Conservation (phyloP, 2,113 vertebrate species). For the Leucosticte australis region DNA sequence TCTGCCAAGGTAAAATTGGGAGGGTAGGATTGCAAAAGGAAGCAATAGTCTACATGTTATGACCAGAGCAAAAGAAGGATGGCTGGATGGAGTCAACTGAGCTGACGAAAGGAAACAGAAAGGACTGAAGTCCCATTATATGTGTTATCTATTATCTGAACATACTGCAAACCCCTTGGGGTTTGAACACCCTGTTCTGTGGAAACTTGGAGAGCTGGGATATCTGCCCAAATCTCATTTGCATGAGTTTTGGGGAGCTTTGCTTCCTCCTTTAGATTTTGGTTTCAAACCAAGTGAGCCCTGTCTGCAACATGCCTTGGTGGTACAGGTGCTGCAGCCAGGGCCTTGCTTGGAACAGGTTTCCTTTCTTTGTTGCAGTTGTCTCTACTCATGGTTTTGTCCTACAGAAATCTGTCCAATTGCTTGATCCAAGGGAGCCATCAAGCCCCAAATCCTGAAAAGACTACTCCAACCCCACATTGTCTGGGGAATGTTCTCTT, state of each 20-base stretch:
- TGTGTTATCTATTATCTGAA: not conserved
- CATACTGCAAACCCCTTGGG: not conserved
- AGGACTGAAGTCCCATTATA: not conserved
- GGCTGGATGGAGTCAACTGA: not conserved
- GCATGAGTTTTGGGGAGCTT: not conserved
- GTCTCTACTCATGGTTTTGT: not conserved
- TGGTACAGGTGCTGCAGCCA: not conserved
- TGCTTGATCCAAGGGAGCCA: not conserved
- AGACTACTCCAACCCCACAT: rapidly evolving
- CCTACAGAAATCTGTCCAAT: not conserved
- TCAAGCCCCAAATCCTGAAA: not conserved
- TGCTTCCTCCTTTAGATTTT: not conserved
- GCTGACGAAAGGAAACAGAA: not conserved
- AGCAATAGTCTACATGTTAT: not conserved
- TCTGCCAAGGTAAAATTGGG: not conserved
- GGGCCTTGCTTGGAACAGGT: not conserved
- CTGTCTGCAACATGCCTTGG: not conserved
- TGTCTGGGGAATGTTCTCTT: not conserved
- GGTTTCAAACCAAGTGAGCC: not conserved
- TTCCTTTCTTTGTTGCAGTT: not conserved
- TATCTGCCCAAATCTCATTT: not conserved
- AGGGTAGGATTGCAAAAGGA: not conserved
- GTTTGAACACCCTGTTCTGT: not conserved
- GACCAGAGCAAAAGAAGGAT: not conserved
- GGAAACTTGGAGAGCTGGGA: not conserved